A percentile compares a stretch with the other conserved stretches of the same genome.
Conservation (phyloP, 2,888 invertebrate genomes). For the Hydropsyche betteni region DNA sequence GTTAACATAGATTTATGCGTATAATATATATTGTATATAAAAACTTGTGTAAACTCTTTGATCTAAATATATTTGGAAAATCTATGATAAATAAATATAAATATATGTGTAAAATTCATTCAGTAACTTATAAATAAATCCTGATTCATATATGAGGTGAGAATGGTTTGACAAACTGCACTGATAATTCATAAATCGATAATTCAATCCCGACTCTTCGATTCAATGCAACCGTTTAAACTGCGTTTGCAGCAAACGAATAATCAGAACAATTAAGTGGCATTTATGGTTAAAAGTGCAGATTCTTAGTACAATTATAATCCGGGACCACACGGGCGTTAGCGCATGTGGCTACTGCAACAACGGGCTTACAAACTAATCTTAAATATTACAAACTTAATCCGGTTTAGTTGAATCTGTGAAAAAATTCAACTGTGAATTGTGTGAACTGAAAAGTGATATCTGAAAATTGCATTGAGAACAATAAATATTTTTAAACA, state of each 20-base stretch:
- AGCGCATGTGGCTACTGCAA: slow-evolving; percentile 38
- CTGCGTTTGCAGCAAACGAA: slow-evolving; percentile 1
- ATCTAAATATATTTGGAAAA: slow-evolving; percentile 38
- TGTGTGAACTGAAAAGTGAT: too few species aligned
- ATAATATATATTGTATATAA: slow-evolving; percentile 40
- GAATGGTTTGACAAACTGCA: slow-evolving; percentile 57
- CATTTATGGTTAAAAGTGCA: slow-evolving; percentile 19
- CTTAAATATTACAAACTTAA: background rate
- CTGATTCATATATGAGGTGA: slow-evolving; percentile 58
- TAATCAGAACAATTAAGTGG: background rate
- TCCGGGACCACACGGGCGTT: slow-evolving; percentile 37
- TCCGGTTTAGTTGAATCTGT: background rate
- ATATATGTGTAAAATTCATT: slow-evolving; percentile 45
- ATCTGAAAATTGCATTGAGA: too few species aligned
- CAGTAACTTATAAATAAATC: slow-evolving; percentile 49
- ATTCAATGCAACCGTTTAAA: background rate
- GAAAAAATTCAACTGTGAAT: background rate
- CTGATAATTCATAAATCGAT: background rate
- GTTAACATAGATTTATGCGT: slow-evolving; percentile 36
- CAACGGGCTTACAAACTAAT: slow-evolving; percentile 36
- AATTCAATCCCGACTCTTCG: too few species aligned
- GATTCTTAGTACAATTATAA: slow-evolving; percentile 42
- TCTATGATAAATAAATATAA: slow-evolving; percentile 23
- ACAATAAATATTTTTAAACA: too few species aligned
- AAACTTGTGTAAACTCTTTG: slow-evolving; percentile 39